Base-by-base conservation (phyloP, 2,113 vertebrate species). In the Bettongia penicillata region DNA sequence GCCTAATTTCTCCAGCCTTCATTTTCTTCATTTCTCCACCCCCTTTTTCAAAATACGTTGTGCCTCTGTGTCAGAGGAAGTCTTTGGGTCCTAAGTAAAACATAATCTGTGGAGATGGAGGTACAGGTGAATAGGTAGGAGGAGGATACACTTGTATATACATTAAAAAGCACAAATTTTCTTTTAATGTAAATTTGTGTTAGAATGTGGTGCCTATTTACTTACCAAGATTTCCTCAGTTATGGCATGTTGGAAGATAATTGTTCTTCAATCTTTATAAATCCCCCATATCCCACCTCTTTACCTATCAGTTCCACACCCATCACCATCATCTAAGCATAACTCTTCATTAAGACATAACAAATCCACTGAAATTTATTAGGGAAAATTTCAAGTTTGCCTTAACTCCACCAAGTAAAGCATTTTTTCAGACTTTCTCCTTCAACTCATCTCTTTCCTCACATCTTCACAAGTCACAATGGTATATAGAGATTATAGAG, bases 291-390 rank as follows among this genome's bases (percentile, higher is more conserved):
- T 8, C 6, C 12, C 5, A 90, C 8, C 43, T 37, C 28, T 91
- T 14, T 26, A 12, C 16, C 91, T 92, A 43, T 43, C 7, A 77
- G 51, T 61, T 19, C 31, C 37, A 19, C 8, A 3, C 93, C 91
- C 43, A 43, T 51, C 51, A 55, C 26, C 89, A 90, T 8, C 12
- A 93, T 48, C 19, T 84, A 24, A 94, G 23, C 68, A 26, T 92
- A 95, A 89, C 93, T 92, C 48, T 93, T 91, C 31, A 92, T 89
- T 25, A 28, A 53, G 61, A 90, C 93, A 91, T 84, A 93, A 52
- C 50, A 91, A 89, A 91, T 49, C 16, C 43, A 91, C 0, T 89
- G 37, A 95, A 94, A 53, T 3, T 61, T 37, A 91, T 31, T 96
- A 43, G 55, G 52, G 52, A 77, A 90, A 92, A 0, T 61, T 89